Percentiles rank a stretch among this genome's conserved stretches.
These are phyloP conservation scores for Microcaecilia unicolor DNA, from an alignment of 2,797 vertebrate genomes.

Conservation along the genomic window DNA sequence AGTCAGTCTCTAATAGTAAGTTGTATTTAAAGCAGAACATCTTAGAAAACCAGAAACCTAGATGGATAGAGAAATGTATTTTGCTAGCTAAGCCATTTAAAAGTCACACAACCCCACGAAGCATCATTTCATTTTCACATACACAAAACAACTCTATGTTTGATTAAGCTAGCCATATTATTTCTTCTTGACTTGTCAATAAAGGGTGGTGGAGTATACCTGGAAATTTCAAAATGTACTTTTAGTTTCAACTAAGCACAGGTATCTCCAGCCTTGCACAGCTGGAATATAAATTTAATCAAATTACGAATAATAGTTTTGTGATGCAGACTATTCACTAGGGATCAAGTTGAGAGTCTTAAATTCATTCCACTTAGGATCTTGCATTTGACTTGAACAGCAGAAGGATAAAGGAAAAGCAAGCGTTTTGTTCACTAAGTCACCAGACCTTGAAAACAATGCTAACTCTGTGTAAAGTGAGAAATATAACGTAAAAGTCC, in stretches of 20 bases:
- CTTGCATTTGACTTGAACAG: neutral
- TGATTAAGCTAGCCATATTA: no score
- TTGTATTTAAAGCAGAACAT: no score
- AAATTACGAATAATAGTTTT: neutral
- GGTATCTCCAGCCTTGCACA: fast-evolving
- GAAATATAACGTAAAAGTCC: neutral
- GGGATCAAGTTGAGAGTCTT: neutral
- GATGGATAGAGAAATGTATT: no score
- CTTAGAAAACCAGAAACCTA: no score
- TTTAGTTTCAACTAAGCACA: neutral
- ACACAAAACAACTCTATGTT: no score
- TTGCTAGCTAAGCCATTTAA: no score
- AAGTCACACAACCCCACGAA: no score
- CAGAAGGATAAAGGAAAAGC: neutral
- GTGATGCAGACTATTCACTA: neutral
- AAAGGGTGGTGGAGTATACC: no score
- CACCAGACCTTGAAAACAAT: neutral
- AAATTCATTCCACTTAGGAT: neutral
- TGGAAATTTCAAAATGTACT: no score
- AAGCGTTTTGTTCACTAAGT: neutral
- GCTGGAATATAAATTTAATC: neutral
- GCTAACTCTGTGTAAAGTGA: fast-evolving
- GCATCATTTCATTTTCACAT: no score
- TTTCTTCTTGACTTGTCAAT: no score
- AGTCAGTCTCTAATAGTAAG: no score